A percentile compares a stretch with the other conserved stretches of the same genome.
These are phyloP conservation scores for Cyphomyrus plagiostoma DNA, from an alignment of 2,113 vertebrate genomes.

Conservation along the genomic window DNA sequence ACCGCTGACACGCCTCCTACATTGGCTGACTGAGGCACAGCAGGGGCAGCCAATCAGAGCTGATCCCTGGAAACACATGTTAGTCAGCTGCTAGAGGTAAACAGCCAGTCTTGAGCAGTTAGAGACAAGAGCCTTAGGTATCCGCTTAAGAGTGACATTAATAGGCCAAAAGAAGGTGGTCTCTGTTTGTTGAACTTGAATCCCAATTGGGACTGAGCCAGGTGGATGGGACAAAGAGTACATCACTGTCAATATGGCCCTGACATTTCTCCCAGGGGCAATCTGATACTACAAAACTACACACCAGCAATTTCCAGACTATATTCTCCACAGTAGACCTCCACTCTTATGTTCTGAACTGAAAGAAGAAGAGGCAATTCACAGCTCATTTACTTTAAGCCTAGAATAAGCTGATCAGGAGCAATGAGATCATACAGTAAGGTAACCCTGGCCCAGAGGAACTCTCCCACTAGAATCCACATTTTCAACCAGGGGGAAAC, in stretches of 20 bases:
- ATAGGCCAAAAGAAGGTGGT: conserved; percentile 13
- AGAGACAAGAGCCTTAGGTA: conserved; percentile 14
- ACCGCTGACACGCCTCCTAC: background rate
- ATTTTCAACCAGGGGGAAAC: background rate
- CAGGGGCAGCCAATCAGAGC: background rate
- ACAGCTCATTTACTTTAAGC: background rate
- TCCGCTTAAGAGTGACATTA: conserved; percentile 15
- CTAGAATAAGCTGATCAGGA: background rate
- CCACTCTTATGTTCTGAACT: background rate
- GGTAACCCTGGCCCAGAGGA: background rate
- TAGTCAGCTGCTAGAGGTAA: conserved; percentile 10
- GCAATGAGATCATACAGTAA: background rate
- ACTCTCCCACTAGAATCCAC: background rate
- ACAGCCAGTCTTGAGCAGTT: background rate
- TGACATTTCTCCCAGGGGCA: background rate
- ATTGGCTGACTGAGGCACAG: background rate
- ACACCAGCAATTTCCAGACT: background rate
- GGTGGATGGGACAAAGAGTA: background rate
- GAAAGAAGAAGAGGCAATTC: background rate
- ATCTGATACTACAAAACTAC: background rate
- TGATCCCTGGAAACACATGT: background rate
- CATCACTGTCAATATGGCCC: background rate
- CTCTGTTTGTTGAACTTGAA: background rate
- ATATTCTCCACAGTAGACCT: background rate
- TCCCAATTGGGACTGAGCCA: conserved; percentile 8